Percentiles rank a stretch among this genome's conserved stretches.
These are phyloP conservation scores for Gopherus evgoodei DNA, from an alignment of 2,113 vertebrate species.

Conservation along the genomic window DNA sequence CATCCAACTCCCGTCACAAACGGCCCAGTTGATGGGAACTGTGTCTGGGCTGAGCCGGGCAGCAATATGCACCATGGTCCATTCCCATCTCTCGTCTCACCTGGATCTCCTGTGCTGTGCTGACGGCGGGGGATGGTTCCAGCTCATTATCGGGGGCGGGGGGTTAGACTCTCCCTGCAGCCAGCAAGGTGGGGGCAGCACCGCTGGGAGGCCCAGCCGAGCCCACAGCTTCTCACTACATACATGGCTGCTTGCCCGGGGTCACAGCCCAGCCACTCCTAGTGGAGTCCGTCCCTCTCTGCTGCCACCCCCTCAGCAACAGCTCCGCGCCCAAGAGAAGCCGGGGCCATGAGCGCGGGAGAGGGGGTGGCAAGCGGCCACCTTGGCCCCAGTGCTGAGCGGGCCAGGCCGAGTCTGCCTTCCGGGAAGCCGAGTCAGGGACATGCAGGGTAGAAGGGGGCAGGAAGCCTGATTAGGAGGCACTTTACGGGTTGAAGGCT, in stretches of 20 bases:
- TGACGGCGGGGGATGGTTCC: too few species aligned
- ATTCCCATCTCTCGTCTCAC: background rate
- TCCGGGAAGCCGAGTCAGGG: too few species aligned
- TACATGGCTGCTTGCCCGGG: background rate
- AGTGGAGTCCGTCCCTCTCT: background rate
- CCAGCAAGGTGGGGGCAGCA: background rate
- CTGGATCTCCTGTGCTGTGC: background rate
- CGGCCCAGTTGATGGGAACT: background rate
- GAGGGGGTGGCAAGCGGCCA: background rate
- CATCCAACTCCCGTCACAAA: too few species aligned
- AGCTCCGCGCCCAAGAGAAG: too few species aligned
- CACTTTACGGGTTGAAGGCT: background rate
- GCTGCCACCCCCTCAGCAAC: background rate
- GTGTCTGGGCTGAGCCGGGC: background rate
- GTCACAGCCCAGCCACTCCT: too few species aligned
- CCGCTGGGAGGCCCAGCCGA: too few species aligned
- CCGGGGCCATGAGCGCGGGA: background rate
- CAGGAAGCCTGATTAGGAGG: background rate
- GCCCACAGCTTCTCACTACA: too few species aligned
- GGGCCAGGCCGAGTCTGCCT: background rate
- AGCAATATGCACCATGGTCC: background rate
- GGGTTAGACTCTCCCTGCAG: background rate
- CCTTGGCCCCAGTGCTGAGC: background rate
- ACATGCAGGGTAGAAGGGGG: background rate
- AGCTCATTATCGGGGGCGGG: background rate